Base-by-base conservation (phyloP, 2,888 invertebrate genomes). In the Mesodorylaimus sp. region DNA sequence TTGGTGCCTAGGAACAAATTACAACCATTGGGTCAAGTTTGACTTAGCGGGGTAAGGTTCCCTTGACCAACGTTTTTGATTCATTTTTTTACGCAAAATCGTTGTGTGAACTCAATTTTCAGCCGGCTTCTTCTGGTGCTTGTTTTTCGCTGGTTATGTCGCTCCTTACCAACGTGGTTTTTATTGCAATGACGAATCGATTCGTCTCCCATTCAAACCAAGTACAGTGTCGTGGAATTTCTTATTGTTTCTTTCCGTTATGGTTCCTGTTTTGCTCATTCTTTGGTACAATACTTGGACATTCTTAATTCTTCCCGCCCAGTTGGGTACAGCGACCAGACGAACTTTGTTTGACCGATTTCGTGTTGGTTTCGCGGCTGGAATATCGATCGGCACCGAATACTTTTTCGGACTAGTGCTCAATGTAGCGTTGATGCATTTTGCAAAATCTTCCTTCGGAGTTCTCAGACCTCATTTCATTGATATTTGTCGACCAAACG, bases 381-480 rank as follows among this genome's bases (percentile, higher is more conserved):
- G 10, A 32, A 32, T 16, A 10, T 32, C 32, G 10, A 16, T 32
- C 32, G 16, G 16, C 24, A 25, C 21, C 36, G 47, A 50, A 26
- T 37, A 10, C 50, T 13, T 52, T 13, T 52, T 28, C 29, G 37
- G 37, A 23, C 13, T 25, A 27, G n/a, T 25, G 19, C 10, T 46
- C 7, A 23, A 23, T 3, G 16, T 46, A 7, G 36, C 36, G 3
- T 59, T 82, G 56, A 91, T 89, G 2, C 91, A 95, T 68, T 77
- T 89, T 55, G 85, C 83, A 56, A 93, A 95, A 71, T 91, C 88
- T 67, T 79, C 82, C 10, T 79, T 93, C 55, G 95, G 95, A 37
- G 77, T 91, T 50, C 72, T 93, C 57, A 74, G 95, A 58, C 95
- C 95, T 28, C 91, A 95, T 71, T 97, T 95, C 73, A 77, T 87